Base-by-base conservation (phyloP, 1,140 invertebrate species). In the Bicyclus anynana region DNA sequence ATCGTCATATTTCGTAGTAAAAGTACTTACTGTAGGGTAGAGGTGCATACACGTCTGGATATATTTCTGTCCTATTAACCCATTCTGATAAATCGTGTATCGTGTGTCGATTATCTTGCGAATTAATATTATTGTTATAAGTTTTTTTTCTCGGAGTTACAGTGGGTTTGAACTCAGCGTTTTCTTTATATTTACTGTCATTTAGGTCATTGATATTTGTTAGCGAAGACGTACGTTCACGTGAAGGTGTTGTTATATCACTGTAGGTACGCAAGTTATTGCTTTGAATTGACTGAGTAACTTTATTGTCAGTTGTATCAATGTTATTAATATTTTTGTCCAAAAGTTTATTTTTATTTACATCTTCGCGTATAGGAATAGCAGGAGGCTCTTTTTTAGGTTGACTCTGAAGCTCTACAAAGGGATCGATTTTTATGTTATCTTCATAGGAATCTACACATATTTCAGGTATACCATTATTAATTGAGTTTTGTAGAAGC, bases 1-100 rank as follows among this genome's bases (percentile, higher is more conserved):
- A 18, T 12, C 6, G 14, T 20, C 9, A 42, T n/a, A n/a, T n/a
- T n/a, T n/a, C n/a, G n/a, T n/a, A n/a, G n/a, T n/a, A n/a, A n/a
- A n/a, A n/a, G n/a, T 59, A 84, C 84, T 84, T 71, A 87, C 84
- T 87, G 51, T 84, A 87, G 18, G 84, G 84, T 27, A 88, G 59
- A 46, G 85, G 85, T 27, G 83, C 85, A 49, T 88, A 88, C 18
- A 88, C 85, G 56, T 88, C 85, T 29, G 83, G 83, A 67, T 85
- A 88, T 50, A 77, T 77, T 54, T 75, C 74, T 2, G 80, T 82
- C 53, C 84, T 80, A 54, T 86, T 86, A 6, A 58, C 72, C 83
- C 83, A 86, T 52, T 83, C 76, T 4, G 71, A 68, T 40, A 76
- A 63, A 14, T 86, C 80, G 49, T 83, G 75, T 12, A 86, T 27